phyloP scores from a whole-genome alignment of 2,113 vertebrate genomes.

The Oenanthe oenanthe region DNA sequence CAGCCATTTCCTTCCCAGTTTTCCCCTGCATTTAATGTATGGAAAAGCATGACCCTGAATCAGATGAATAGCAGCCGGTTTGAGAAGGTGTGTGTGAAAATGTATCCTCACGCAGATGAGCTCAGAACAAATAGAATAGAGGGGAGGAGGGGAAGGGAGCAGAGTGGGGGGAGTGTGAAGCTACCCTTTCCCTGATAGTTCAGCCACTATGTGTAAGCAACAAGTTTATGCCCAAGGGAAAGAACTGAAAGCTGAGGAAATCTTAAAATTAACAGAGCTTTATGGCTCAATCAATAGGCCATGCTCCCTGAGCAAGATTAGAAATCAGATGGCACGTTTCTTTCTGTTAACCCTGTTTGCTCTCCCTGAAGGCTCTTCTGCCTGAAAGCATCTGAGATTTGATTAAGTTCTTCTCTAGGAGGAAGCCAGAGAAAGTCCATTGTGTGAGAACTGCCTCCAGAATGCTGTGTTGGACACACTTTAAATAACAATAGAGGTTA shows the following conservation, averaged over 20 bases:
- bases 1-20: conserved; percentile 29
- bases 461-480: background rate
- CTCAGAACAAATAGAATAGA: conserved; percentile 59
- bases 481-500: conserved; percentile 37
- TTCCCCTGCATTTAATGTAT: conserved; percentile 41
- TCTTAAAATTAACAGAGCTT: conserved; percentile 53
- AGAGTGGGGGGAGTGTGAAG: background rate
- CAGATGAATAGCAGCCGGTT: conserved; percentile 43
- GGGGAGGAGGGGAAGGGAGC: background rate
- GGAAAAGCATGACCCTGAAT: conserved; percentile 61
- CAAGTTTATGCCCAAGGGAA: conserved; percentile 41
- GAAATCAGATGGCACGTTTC: conserved; percentile 43
- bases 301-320: background rate
- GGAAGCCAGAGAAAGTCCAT: background rate
- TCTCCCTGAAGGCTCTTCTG: conserved; percentile 13
- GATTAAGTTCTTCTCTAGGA: conserved; percentile 26
- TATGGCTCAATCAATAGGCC: conserved; percentile 44
- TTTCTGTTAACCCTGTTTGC: conserved; percentile 6
- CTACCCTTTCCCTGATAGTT: background rate
- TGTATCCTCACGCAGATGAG: conserved; percentile 59
- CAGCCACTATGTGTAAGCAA: conserved; percentile 28
- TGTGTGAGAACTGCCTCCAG: background rate
- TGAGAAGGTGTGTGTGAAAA: conserved; percentile 64
- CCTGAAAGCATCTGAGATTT: conserved; percentile 30
- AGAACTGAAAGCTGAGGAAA: conserved; percentile 30